Percentiles rank a stretch among this genome's conserved stretches.
These are phyloP conservation scores for Botia almorhae DNA, from an alignment of 2,797 vertebrate species.

Conservation along the genomic window DNA sequence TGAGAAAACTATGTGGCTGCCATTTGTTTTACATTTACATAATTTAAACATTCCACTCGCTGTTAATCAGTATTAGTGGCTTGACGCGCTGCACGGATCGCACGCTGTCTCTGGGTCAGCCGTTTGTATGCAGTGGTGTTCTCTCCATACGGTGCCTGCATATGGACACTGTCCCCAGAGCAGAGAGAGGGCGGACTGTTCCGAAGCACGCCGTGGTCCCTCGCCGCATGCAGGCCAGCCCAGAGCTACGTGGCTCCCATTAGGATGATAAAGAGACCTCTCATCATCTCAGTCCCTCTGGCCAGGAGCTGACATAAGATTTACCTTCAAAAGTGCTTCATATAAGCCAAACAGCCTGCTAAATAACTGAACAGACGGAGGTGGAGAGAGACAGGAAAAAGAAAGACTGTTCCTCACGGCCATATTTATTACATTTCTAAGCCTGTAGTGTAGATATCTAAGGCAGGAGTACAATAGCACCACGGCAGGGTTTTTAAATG, in stretches of 20 bases:
- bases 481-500: constrained; percentile 40
- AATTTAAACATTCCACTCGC: constrained; percentile 24
- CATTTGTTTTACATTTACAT: constrained; percentile 11
- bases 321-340: constrained; percentile 79
- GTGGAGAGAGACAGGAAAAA: constrained; percentile 20
- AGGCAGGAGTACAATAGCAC: constrained; percentile 44
- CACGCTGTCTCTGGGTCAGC: constrained; percentile 45
- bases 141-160: constrained; percentile 22
- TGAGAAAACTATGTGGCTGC: constrained; percentile 2
- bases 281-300: constrained; percentile 79
- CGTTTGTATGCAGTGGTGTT: constrained; percentile 39
- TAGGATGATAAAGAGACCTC: constrained; percentile 85
- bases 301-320: constrained; percentile 78
- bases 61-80: constrained; percentile 13
- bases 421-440: constrained; percentile 75
- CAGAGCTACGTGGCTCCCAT: constrained; percentile 76
- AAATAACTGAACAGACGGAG: constrained; percentile 44
- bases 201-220: constrained; percentile 24
- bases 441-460: constrained; percentile 53
- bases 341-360: constrained; percentile 48
- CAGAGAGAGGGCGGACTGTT: background rate
- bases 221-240: constrained; percentile 64
- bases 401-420: constrained; percentile 63
- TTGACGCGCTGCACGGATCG: constrained; percentile 13
- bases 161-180: constrained; percentile 48